Evolutionary conservation across 2,888 invertebrate species (phyloP), one percentile per base, ranked within the genome.

Genomic region (Balanococcus diminutus): DNA sequence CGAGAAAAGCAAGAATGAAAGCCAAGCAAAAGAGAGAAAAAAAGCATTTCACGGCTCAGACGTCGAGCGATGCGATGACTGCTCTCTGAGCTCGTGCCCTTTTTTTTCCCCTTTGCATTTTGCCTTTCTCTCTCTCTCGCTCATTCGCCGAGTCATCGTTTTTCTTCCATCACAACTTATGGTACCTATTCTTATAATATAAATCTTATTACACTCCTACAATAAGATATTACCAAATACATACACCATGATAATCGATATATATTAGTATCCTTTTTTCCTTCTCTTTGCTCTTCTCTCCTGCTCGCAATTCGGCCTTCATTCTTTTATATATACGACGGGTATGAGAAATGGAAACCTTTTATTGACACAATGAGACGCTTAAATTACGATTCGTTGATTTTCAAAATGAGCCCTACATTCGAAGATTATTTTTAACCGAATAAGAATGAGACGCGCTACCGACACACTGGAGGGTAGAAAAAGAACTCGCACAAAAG

Each of bases 1-100:
- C 61, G 25, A 22, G 61, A 16, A 11, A 42, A 82, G 36, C 16
- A 39, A 82, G 82, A 82, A 46, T 14, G 2, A n/a, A 32, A 25
- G n/a, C 36, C 5, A 67, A 67, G 61, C 8, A 67, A 67, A 67
- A 28, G 28, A 67, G 25, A 51, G 19, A 8, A 36, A 67, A 67
- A 67, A 67, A 67, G 61, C 61, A 67, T 67, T 67, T 67, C 61
- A 67, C 61, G 25, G 61, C 61, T 67, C 61, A 67, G 61, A 67
- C 56, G 56, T 22, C n/a, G n/a, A n/a, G n/a, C n/a, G n/a, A n/a
- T n/a, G n/a, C 61, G 61, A 56, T 56, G 56, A 28, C 28, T 67
- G 61, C 56, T 42, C 42, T 5, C n/a, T n/a, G n/a, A n/a, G n/a
- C n/a, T n/a, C n/a, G n/a, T n/a, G n/a, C n/a, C n/a, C n/a, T n/a